Evolutionary conservation across 2,113 vertebrate species (phyloP), one percentile per base, ranked within the genome.

Genomic region (Colaptes auratus): DNA sequence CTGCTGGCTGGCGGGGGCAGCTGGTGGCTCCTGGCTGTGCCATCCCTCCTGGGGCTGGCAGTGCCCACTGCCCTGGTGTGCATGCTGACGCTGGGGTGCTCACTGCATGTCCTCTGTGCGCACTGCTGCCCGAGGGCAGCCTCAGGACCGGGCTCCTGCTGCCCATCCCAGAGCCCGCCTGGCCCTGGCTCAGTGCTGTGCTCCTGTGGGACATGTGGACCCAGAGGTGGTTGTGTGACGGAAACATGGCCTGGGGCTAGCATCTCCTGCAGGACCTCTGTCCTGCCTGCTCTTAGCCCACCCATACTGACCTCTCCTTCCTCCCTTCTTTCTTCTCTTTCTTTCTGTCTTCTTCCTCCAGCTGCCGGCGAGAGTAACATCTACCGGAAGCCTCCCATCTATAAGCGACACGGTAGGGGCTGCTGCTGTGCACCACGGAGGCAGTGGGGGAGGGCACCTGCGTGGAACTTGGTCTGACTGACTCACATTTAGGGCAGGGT

Each of bases 311-410:
- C 71, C 92, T 94, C 91, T 84, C 76, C 87, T 64, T 72, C 72
- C 46, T 76, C 85, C 77, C 83, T 73, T 80, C 74, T 78, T 80
- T n/a, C 80, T 52, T 53, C 52, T 79, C 39, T 90, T 94, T 63
- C 92, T 86, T 90, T 95, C 98, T 94, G 98, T 94, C 97, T 96
- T 97, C 94, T 97, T 90, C 97, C 80, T 52, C 95, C 98, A 99
- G 98, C 99, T 96, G 98, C 98, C 75, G 98, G 98, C 86, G 99
- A 99, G 90, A 98, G 98, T 95, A 99, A 99, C 98, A 99, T 99
- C 98, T 99, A 99, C 98, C 98, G 98, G 98, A 99, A 99, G 92
- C 99, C 99, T 17, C 99, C 99, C 97, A 99, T 99, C 99, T 99
- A 99, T 98, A 98, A 98, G 96, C 98, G 98, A 97, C 98, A 99